Conservation (phyloP, 2,888 invertebrate species). For the Spialia ferax region DNA sequence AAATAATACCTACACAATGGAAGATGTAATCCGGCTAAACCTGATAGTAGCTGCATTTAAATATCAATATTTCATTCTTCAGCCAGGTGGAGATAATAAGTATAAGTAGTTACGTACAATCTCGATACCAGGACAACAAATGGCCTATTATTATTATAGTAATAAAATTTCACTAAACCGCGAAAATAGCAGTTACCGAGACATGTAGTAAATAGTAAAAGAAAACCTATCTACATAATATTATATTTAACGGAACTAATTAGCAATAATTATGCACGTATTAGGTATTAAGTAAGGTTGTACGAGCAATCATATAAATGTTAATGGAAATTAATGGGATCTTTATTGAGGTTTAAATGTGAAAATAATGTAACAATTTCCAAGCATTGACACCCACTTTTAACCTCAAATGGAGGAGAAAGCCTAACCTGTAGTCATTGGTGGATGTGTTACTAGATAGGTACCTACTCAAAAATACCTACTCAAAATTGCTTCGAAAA, state of each 20-base stretch:
- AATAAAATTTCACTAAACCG: conserved; percentile 19
- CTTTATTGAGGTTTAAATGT: neutral
- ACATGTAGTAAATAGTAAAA: neutral
- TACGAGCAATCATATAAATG: neutral
- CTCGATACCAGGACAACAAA: conserved; percentile 8
- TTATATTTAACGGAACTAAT: neutral
- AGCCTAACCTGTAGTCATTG: too few relatives aligned
- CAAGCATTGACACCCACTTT: neutral
- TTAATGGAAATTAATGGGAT: too few relatives aligned
- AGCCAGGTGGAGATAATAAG: too few relatives aligned
- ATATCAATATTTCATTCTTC: neutral
- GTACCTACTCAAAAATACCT: too few relatives aligned
- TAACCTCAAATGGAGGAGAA: neutral
- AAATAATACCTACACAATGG: too few relatives aligned
- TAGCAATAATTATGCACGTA: neutral
- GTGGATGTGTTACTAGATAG: too few relatives aligned
- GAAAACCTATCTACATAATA: too few relatives aligned
- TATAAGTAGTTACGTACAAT: conserved; percentile 14
- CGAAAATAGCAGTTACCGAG: neutral
- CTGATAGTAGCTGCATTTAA: neutral
- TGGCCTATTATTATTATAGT: conserved; percentile 32
- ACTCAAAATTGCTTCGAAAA: too few relatives aligned
- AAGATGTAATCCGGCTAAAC: too few relatives aligned
- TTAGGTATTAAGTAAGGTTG: neutral
- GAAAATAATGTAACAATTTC: neutral